Evolutionary conservation across 2,797 vertebrate genomes (phyloP), one percentile per base, ranked within the genome.

Genomic region (Ctenopoma kingsleyae): DNA sequence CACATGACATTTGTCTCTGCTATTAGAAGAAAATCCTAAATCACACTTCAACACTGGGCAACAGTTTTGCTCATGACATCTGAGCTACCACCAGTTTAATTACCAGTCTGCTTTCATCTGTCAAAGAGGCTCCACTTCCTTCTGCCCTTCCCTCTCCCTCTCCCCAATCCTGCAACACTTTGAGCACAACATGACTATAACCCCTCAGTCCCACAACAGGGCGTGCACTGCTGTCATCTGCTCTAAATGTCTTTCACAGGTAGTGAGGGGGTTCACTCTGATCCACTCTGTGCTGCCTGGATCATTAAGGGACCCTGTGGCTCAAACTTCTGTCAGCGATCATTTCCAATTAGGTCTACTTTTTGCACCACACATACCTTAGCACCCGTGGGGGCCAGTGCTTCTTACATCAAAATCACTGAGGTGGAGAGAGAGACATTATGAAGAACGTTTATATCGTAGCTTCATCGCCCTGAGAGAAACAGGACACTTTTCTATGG

Each of bases 341-440:
- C 87, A 89, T 93, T 88, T 91, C 86, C 87, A 92, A 92, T 91
- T 91, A 93, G 77, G 76, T 70, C 77, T 87, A 77, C 71, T 76
- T 85, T 87, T 87, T 83, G 85, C 81, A 71, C 58, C 79, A 70
- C 73, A 71, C 60, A 41, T 71, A 82, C 77, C 85, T 78, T 43
- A 74, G 67, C 55, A 71, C 78, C 76, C 67, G 1, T 54, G 51
- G 77, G 73, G 77, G 71, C 72, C 71, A 53, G 71, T 13, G 57
- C 72, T 32, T 86, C 73, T 56, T 66, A 76, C 70, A 32, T 70
- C 49, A 80, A 59, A 87, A 83, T 69, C 80, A 82, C 59, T 75
- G 82, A 85, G 82, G 78, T 81, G 75, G 72, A 22, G 51, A 83
- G 75, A 76, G 63, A 82, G 58, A 62, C 59, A 73, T 82, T 80